Percentiles rank a stretch among this genome's conserved stretches.
Conservation (phyloP, 2,113 vertebrate genomes). For the Dipodomys merriami region DNA sequence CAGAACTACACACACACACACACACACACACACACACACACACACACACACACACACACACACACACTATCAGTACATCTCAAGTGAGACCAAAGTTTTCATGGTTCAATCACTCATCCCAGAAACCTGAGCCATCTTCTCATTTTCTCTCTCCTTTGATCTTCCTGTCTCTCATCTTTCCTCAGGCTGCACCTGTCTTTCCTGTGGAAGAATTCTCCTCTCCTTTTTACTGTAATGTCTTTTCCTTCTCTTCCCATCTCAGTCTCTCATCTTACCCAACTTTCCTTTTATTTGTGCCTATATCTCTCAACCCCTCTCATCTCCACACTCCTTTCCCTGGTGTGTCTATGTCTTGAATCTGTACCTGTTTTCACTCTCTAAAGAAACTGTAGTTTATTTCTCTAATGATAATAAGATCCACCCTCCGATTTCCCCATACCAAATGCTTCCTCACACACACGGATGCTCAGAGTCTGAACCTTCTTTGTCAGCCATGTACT, state of each 20-base stretch:
- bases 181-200: background rate
- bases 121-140: background rate
- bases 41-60: too few relatives aligned
- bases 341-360: background rate
- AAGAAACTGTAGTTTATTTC: constrained; percentile 2
- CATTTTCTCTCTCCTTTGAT: background rate
- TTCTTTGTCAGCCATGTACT: background rate
- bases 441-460: background rate
- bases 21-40: too few relatives aligned
- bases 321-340: background rate
- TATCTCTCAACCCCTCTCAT: background rate
- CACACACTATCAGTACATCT: background rate
- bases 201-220: background rate
- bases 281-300: background rate
- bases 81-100: background rate
- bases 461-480: background rate
- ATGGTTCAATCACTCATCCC: background rate
- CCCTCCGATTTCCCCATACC: background rate
- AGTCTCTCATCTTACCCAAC: background rate
- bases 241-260: background rate
- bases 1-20: too few relatives aligned
- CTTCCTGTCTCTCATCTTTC: background rate
- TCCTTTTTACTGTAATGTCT: background rate
- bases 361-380: background rate
- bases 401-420: background rate